Conservation (phyloP, 2,797 vertebrate species). For the Labeo calbasu region DNA sequence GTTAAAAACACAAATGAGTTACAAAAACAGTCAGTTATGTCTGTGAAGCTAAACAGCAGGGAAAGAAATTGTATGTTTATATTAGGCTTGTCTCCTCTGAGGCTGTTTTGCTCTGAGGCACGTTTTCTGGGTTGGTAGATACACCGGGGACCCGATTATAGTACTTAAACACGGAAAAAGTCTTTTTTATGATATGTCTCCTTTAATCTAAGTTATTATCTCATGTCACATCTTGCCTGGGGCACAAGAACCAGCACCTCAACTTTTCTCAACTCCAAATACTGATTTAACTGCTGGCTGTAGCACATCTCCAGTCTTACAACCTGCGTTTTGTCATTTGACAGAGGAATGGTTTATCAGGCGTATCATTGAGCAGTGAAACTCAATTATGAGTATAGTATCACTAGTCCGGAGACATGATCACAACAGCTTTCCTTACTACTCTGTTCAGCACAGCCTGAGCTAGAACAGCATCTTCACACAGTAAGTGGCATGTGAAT, state of each 20-base stretch:
- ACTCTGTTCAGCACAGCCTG: neutral
- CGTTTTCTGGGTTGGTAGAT: too few species aligned
- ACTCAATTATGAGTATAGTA: neutral
- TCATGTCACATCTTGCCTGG: neutral
- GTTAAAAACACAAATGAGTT: too few species aligned
- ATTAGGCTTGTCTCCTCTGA: too few species aligned
- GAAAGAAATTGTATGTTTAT: too few species aligned
- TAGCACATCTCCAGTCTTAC: neutral
- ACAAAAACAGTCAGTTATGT: too few species aligned
- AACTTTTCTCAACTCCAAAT: neutral
- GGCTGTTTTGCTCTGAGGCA: too few species aligned
- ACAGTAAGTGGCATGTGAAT: neutral
- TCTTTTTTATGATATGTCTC: too few species aligned
- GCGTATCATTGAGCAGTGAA: neutral
- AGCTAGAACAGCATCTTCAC: neutral
- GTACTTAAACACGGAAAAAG: too few species aligned
- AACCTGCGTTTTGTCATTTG: neutral
- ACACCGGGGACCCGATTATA: too few species aligned
- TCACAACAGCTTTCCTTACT: neutral
- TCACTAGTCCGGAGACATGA: neutral
- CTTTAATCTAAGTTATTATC: neutral
- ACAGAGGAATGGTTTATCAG: neutral
- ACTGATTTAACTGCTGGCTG: neutral
- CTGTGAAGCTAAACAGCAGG: too few species aligned
- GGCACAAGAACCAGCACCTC: neutral